phyloP scores from a whole-genome alignment of 2,797 vertebrate species.

The Setipinna tenuifilis region DNA sequence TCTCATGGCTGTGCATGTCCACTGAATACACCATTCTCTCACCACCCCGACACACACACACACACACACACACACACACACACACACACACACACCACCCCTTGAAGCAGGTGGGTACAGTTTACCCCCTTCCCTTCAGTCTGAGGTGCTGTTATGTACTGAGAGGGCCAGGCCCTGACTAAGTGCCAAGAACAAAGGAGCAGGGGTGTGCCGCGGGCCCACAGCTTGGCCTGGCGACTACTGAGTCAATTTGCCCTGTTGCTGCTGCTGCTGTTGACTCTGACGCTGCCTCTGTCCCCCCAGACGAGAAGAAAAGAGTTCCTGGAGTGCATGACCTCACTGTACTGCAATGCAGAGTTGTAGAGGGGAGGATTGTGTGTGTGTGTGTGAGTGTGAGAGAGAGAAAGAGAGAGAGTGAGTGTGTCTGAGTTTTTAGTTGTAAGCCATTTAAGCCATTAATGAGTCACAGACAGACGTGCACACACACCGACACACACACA shows the following conservation, averaged over 20 bases:
- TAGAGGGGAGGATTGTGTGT: conserved; percentile 42
- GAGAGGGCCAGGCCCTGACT: neutral
- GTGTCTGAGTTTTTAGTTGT: conserved; percentile 62
- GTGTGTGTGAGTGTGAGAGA: conserved; percentile 26
- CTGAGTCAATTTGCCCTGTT: conserved; percentile 26
- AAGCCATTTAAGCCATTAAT: conserved; percentile 67
- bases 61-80: no score
- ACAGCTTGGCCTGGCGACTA: neutral
- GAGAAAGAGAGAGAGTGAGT: conserved; percentile 7
- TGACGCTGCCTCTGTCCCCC: conserved; percentile 32
- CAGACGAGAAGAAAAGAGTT: neutral
- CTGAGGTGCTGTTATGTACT: conserved; percentile 31
- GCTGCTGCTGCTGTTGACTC: conserved; percentile 42
- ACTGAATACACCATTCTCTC: neutral
- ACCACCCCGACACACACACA: no score
- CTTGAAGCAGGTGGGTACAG: neutral
- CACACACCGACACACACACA: neutral
- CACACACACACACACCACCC: neutral
- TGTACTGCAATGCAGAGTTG: conserved; percentile 48
- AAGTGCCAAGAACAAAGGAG: conserved; percentile 26
- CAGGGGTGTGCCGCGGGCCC: neutral
- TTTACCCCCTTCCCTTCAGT: neutral
- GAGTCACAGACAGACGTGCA: conserved; percentile 66
- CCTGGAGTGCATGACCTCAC: conserved; percentile 51
- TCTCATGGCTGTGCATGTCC: neutral